phyloP scores from a whole-genome alignment of 1,140 invertebrate species.

The Dermatophagoides farinae region DNA sequence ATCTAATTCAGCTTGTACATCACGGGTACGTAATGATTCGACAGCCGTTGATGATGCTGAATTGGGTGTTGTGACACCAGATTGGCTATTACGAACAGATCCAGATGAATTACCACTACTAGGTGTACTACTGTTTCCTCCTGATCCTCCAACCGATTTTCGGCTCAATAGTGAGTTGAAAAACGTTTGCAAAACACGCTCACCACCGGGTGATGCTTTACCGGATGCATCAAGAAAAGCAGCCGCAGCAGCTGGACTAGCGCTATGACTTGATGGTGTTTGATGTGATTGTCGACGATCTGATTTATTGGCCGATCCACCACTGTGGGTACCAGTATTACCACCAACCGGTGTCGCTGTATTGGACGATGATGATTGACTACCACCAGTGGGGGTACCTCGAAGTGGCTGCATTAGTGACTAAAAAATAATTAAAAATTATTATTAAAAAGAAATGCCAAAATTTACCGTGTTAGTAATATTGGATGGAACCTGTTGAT shows the following conservation, averaged over 20 bases:
- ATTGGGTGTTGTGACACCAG: neutral
- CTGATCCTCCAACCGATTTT: slow-evolving; percentile 10
- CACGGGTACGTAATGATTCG: neutral
- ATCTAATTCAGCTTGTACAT: slow-evolving; percentile 11
- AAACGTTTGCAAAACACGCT: slow-evolving; percentile 89
- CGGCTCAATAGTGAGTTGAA: slow-evolving; percentile 71
- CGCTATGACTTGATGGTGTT: neutral
- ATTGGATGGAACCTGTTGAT: slow-evolving; percentile 24
- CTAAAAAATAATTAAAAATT: neutral
- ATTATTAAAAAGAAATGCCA: neutral
- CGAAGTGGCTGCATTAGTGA: neutral
- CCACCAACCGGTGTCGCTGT: neutral
- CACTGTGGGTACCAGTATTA: neutral
- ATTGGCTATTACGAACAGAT: neutral
- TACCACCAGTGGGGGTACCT: neutral
- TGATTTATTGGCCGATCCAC: neutral
- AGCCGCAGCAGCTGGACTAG: slow-evolving; percentile 14
- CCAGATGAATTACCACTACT: neutral
- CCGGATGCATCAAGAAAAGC: slow-evolving; percentile 42
- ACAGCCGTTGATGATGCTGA: neutral
- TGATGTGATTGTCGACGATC: too few relatives aligned
- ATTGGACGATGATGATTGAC: neutral
- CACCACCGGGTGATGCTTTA: slow-evolving; percentile 46
- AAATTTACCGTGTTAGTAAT: slow-evolving; percentile 18
- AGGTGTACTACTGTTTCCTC: neutral